Evolutionary conservation across 2,797 vertebrate species (phyloP).

Genomic region (Odontamblyopus lacepedii): DNA sequence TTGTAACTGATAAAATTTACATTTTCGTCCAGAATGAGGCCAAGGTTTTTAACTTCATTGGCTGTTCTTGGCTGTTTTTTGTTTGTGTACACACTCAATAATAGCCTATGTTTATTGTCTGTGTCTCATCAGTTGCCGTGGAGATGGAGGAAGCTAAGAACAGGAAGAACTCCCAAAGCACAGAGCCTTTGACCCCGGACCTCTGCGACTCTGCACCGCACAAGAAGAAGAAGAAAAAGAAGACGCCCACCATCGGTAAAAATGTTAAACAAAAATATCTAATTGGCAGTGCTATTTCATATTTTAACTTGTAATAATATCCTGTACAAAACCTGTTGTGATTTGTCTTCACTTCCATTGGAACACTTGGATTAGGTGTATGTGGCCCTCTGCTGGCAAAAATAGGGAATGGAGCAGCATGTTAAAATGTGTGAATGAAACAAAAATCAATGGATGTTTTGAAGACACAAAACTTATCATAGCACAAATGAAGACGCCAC

Average conservation of each 20-base stretch:
- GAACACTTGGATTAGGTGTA: no score
- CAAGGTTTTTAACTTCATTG: no score
- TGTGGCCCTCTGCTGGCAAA: background rate
- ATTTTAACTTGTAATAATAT: no score
- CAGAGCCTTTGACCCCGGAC: constrained; percentile 78
- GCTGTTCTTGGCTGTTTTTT: no score
- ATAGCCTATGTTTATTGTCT: background rate
- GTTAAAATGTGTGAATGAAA: background rate
- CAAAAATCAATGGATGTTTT: background rate
- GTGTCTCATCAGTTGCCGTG: constrained; percentile 25
- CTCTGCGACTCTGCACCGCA: constrained; percentile 76
- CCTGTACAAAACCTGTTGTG: no score
- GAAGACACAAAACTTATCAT: background rate
- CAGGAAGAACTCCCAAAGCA: constrained; percentile 73
- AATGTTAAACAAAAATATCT: no score
- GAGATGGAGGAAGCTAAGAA: constrained; percentile 67
- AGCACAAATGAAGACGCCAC: background rate
- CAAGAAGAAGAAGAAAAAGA: constrained; percentile 87
- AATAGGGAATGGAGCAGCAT: background rate
- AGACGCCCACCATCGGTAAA: constrained; percentile 60
- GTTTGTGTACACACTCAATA: no score
- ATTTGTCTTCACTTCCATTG: no score
- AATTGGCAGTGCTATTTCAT: no score
- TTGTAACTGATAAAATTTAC: no score
- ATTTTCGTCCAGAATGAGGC: no score